Base-by-base conservation (phyloP, 30 jellyfish, hydroid and myxozoan species). In the Aurelia coerulea region DNA sequence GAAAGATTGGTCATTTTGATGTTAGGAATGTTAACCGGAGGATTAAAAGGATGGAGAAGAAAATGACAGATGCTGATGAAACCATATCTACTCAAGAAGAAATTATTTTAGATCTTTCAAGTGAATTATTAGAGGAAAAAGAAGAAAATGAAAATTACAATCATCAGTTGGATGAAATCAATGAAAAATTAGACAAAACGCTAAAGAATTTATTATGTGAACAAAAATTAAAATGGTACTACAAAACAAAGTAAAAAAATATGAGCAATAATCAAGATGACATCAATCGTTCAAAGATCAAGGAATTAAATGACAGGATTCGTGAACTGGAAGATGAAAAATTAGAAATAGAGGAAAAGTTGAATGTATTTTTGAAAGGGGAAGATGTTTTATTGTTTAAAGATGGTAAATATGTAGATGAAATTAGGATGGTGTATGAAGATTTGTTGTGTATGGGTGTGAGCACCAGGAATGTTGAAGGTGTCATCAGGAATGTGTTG, bases 201-300 rank as follows among this genome's bases (percentile, higher is more conserved):
- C 18, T 67, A 1, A 19, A 67, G 42, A 32, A 32, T 14, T 13
- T 17, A 32, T 67, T 67, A 67, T 67, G 78, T 67, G 78, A 19
- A 67, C 78, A 67, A 67, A 67, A 67, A 32, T 15, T 67, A 10
- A 67, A 67, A 10, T 67, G 51, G 51, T 67, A 67, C 78, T 67
- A 67, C 54, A 67, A 67, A 42, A 42, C 53, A 2, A 42, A 42
- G 10, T 42, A 3, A 3, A 42, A 42, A 42, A 42, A 42, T 42
- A 42, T 42, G 10, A 42, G 53, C 53, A 42, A 42, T 5, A 5
- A 42, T 42, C 53, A 42, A 42, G 53, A 42, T 42, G 53, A 42
- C 2, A 42, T 42, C 4, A 42, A 42, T 42, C 53, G 53, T 42
- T 42, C 53, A 42, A 5, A 42, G 42, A 73, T 49, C 32, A 18